A percentile compares a stretch with the other conserved stretches of the same genome.
These are phyloP conservation scores for Hemitrygon akajei DNA, from an alignment of 2,797 vertebrate species.

Conservation along the genomic window DNA sequence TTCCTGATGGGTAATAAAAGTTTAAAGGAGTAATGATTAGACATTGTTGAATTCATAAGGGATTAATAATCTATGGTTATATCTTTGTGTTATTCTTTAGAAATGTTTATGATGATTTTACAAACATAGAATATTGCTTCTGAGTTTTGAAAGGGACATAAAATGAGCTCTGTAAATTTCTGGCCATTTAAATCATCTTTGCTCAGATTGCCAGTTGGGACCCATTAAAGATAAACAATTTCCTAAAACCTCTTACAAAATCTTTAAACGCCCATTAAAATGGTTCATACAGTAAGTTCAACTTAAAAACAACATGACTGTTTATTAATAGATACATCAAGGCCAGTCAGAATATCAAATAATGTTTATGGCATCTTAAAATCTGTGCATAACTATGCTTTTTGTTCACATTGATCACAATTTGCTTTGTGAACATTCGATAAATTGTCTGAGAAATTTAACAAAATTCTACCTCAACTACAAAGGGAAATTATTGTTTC, in stretches of 20 bases:
- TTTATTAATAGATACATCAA: not conserved
- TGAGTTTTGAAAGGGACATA: not conserved
- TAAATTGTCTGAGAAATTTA: not conserved
- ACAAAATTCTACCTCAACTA: not conserved
- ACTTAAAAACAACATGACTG: not conserved
- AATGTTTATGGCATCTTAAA: not conserved
- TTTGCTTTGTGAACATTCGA: not conserved
- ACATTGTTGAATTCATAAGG: not conserved
- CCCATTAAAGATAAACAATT: slow-evolving; percentile 14
- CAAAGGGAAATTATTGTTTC: too few relatives aligned
- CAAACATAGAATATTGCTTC: not conserved
- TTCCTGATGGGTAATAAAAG: not conserved
- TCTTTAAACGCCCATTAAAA: not conserved
- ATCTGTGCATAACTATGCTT: not conserved
- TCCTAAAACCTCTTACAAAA: not conserved
- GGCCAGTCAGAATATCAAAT: not conserved
- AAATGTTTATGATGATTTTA: not conserved
- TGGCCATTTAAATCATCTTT: not conserved
- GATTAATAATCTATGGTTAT: not conserved
- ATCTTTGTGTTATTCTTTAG: not conserved
- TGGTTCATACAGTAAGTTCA: not conserved
- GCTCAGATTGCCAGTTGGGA: not conserved
- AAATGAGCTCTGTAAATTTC: not conserved
- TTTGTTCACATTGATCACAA: not conserved
- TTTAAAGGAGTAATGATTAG: not conserved